These are phyloP conservation scores for Yponomeuta malinellus DNA, from an alignment of 2,888 invertebrate species.

Conservation along the genomic window DNA sequence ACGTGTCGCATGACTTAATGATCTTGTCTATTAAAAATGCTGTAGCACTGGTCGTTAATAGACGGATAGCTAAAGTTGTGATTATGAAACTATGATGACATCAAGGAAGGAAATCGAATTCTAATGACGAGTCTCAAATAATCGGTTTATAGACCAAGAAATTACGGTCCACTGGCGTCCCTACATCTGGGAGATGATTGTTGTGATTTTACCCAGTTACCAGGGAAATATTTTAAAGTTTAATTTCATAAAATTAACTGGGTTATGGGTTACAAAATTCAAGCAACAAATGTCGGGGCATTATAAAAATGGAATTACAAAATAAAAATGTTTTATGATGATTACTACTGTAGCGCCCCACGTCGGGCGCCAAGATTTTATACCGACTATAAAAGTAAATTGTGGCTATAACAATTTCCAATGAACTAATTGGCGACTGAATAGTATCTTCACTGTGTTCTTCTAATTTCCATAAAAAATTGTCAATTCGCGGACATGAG, in stretches of 20 bases:
- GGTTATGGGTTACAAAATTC: not conserved
- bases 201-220: too few species aligned
- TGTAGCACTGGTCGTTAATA: not conserved
- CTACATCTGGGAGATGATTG: too few species aligned
- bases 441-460: not conserved
- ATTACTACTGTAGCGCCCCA: slow-evolving; percentile 13
- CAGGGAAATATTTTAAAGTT: too few species aligned
- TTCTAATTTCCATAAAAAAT: too few species aligned
- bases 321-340: not conserved
- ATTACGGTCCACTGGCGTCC: too few species aligned
- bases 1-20: not conserved
- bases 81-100: not conserved
- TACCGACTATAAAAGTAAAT: not conserved
- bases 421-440: not conserved
- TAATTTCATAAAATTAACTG: too few species aligned
- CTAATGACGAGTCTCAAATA: too few species aligned
- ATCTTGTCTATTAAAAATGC: not conserved
- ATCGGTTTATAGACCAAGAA: too few species aligned
- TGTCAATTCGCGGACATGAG: too few species aligned
- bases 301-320: not conserved
- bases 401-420: not conserved
- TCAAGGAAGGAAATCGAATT: too few species aligned
- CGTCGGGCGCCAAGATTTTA: slow-evolving; percentile 9
- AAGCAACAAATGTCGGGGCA: not conserved
- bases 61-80: not conserved